phyloP scores from a whole-genome alignment of 2,797 vertebrate genomes.

The Epinephelus awoara region DNA sequence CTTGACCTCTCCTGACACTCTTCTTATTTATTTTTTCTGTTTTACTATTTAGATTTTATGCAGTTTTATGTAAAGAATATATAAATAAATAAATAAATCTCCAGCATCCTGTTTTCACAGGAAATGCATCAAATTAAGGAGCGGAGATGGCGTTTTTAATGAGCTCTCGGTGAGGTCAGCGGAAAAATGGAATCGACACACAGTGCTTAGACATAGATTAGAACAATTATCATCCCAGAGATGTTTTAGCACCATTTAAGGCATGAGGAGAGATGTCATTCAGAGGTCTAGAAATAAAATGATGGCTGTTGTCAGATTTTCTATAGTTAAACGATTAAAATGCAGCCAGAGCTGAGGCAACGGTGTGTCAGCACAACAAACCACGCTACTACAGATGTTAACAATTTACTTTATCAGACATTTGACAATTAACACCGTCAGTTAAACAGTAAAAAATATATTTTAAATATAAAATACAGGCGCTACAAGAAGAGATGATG shows the following conservation, averaged over 20 bases:
- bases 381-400: no score
- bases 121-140: constrained; percentile 27
- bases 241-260: neutral
- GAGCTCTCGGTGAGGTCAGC: constrained; percentile 12
- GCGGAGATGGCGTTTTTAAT: neutral
- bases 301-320: neutral
- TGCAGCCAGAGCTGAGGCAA: neutral
- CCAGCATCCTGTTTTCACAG: constrained; percentile 22
- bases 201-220: neutral
- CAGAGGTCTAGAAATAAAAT: neutral
- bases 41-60: no score
- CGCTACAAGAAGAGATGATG: no score
- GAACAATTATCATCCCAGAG: constrained; percentile 4
- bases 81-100: neutral
- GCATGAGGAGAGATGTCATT: neutral
- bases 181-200: neutral
- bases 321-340: neutral
- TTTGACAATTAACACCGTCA: no score
- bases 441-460: no score
- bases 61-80: no score
- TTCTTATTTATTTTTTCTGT: no score
- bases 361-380: neutral
- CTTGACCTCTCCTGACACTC: no score
- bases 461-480: no score
- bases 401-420: no score